Evolutionary conservation across 2,888 invertebrate species (phyloP).

Genomic region (Drosophila kokeensis): DNA sequence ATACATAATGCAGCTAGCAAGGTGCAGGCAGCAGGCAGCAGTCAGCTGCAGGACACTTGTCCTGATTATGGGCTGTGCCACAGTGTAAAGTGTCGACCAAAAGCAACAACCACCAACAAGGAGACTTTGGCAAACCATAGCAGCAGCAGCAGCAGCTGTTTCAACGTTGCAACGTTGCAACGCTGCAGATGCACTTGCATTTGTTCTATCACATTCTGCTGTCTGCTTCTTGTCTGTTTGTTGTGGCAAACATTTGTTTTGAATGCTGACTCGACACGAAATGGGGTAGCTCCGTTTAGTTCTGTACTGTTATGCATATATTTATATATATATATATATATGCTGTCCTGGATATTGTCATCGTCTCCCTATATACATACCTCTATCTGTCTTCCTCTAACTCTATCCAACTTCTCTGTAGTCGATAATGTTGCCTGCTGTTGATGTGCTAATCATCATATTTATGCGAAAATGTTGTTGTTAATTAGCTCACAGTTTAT

Average conservation of each 20-base stretch:
- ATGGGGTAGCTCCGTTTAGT: constrained; percentile 16
- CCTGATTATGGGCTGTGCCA: constrained; percentile 71
- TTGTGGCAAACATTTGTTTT: constrained; percentile 72
- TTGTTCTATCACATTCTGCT: constrained; percentile 2
- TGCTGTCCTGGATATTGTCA: constrained; percentile 46
- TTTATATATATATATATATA: too few relatives aligned
- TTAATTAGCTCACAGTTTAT: constrained; percentile 56
- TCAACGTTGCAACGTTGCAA: constrained; percentile 54
- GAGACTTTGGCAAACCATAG: constrained; percentile 26
- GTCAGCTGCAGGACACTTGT: constrained; percentile 72
- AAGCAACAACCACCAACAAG: constrained; percentile 49
- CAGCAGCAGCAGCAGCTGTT: constrained; percentile 44
- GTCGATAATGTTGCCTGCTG: constrained; percentile 24
- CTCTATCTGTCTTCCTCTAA: not conserved
- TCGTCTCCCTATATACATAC: not conserved
- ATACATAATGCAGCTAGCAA: constrained; percentile 65
- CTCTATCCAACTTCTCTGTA: constrained; percentile 10
- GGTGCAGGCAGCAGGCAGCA: constrained; percentile 39
- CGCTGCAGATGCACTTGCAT: constrained; percentile 45
- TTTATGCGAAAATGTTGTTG: constrained; percentile 46
- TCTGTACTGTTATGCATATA: not conserved
- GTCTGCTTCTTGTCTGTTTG: constrained; percentile 32
- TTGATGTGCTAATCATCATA: constrained; percentile 66
- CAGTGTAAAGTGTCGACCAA: constrained; percentile 53
- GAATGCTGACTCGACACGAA: constrained; percentile 50